Base-by-base conservation (phyloP, 2,797 vertebrate species). In the Rhabdomys pumilio region DNA sequence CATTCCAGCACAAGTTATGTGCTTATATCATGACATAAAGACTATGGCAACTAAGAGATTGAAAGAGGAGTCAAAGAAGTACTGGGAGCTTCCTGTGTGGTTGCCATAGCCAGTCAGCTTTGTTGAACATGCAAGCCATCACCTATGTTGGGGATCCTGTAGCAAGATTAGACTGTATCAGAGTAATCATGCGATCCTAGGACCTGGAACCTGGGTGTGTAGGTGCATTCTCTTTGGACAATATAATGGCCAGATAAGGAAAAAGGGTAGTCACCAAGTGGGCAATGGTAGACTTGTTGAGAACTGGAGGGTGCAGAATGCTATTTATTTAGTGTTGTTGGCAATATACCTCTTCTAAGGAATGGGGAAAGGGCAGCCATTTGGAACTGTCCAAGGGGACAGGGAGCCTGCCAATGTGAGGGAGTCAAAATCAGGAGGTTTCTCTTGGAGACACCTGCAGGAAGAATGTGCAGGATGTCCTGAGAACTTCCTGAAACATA, bases 41-140 rank as follows among this genome's bases (percentile, higher is more conserved):
- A 19, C 29, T 2, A 10, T 20, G 13, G 20, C 9, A 89, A 6
- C 17, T 34, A 6, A 15, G 31, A 53, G 6, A 61, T 9, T 20
- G 1, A 63, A 61, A 12, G 14, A 83, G 31, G 53, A 38, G 55
- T 89, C 7, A 44, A 9, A 6, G 15, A 44, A 2, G 0, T 4
- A 13, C 38, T 29, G 11, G 3, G 83, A 13, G 31, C 20, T 47
- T n/a, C 3, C 19, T 14, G 69, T 44, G 9, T 2, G n/a, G 1
- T 5, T 12, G 3, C 24, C 24, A 22, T 73, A 19, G 11, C 22
- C 15, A 69, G 12, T 31, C n/a, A 53, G 15, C 47, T 13, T 4
- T 65, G n/a, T 1, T 11, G 0, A 5, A 3, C 1, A 0, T 31
- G 15, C 19, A 1, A 19, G 22, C 12, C 1, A 8, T 0, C 26